Evolutionary conservation across 2,113 vertebrate genomes (phyloP).

Genomic region (Cyprinodon variegatus): DNA sequence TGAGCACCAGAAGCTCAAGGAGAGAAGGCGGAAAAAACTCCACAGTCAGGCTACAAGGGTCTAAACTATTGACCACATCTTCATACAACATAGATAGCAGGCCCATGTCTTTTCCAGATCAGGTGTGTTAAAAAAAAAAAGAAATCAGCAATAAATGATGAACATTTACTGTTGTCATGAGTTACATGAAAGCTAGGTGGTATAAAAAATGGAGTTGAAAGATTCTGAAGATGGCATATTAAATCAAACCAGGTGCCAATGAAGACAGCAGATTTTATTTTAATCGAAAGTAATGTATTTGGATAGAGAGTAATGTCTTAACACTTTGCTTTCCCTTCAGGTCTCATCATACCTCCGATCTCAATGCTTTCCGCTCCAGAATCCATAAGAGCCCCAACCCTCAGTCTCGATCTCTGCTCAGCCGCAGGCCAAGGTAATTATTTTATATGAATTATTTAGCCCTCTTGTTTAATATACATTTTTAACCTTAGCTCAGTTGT

Average conservation of each 20-base stretch:
- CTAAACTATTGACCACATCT: conserved; percentile 55
- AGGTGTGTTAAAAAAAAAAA: conserved; percentile 13
- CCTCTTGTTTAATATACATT: conserved; percentile 23
- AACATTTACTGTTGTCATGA: conserved; percentile 5
- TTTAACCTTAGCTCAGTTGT: conserved; percentile 28
- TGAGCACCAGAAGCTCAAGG: conserved; percentile 60
- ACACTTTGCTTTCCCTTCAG: conserved; percentile 74
- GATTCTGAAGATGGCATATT: not conserved
- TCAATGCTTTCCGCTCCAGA: conserved; percentile 86
- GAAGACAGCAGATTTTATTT: not conserved
- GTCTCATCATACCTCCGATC: conserved; percentile 88
- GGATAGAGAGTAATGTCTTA: not conserved
- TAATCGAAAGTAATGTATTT: not conserved
- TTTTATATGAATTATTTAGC: conserved; percentile 39
- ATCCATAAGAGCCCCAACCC: conserved; percentile 85
- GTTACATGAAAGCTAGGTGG: conserved; percentile 9
- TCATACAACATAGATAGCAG: conserved; percentile 66
- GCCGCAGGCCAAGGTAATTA: conserved; percentile 89
- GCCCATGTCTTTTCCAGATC: conserved; percentile 11
- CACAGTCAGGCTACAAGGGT: conserved; percentile 32
- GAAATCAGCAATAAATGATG: conserved; percentile 20
- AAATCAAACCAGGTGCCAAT: not conserved
- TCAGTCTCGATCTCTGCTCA: conserved; percentile 84
- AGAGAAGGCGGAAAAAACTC: conserved; percentile 37
- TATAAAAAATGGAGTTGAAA: not conserved